A percentile compares a stretch with the other conserved stretches of the same genome.
These are phyloP conservation scores for Alexandromys fortis DNA, from an alignment of 2,113 vertebrate species.

Conservation along the genomic window DNA sequence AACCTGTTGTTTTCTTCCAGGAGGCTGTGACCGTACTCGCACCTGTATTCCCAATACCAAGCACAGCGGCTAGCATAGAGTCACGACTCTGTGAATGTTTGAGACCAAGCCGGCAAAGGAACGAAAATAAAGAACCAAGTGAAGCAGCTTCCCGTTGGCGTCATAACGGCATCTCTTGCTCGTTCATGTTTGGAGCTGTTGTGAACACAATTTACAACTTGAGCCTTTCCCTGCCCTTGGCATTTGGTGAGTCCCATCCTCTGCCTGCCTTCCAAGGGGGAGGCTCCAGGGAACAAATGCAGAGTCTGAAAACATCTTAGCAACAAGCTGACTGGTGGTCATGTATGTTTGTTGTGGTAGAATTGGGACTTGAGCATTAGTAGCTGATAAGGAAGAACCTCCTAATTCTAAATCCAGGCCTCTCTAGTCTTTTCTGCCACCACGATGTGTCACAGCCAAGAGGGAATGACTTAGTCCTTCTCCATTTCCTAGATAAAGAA, in stretches of 20 bases:
- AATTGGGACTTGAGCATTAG: neutral
- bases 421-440: neutral
- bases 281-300: neutral
- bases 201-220: neutral
- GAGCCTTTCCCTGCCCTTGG: neutral
- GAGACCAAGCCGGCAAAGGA: neutral
- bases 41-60: neutral
- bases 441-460: no score
- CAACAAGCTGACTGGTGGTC: neutral
- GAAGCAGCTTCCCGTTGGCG: neutral
- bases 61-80: rapidly evolving
- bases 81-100: neutral
- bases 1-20: neutral
- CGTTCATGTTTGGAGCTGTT: rapidly evolving
- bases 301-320: neutral
- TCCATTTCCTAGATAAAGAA: neutral
- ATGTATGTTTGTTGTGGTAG: neutral
- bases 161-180: neutral
- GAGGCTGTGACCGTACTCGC: neutral
- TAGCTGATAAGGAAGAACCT: neutral
- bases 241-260: neutral
- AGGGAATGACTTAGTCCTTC: neutral
- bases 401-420: neutral
- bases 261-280: neutral
- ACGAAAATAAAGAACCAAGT: neutral